phyloP scores from a whole-genome alignment of 2,888 invertebrate species.

The Coenonympha glycerion region DNA sequence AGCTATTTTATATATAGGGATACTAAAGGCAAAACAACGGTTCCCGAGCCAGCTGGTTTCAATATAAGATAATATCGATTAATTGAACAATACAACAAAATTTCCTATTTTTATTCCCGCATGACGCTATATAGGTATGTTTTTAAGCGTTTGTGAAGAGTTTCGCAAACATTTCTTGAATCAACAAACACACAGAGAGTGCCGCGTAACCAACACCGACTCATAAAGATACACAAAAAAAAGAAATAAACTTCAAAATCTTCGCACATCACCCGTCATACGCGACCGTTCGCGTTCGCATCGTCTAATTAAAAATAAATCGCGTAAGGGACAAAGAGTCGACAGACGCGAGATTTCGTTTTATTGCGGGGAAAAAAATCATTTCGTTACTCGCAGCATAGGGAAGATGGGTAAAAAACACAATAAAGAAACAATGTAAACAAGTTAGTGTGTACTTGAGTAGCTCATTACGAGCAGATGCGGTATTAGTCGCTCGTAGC shows the following conservation, averaged over 20 bases:
- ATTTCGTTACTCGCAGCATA: conserved; percentile 52
- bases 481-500: conserved; percentile 63
- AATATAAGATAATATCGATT: too few species aligned
- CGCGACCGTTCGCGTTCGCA: conserved; percentile 22
- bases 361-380: conserved; percentile 66
- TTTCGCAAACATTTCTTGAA: not conserved
- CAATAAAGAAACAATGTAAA: conserved; percentile 77
- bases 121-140: too few species aligned
- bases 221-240: conserved; percentile 6
- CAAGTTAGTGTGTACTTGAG: conserved; percentile 75
- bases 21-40: too few species aligned
- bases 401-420: conserved; percentile 70
- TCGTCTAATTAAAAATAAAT: conserved; percentile 58
- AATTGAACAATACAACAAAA: too few species aligned
- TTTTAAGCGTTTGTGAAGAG: too few species aligned
- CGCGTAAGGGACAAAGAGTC: conserved; percentile 46
- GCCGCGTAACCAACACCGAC: conserved; percentile 9
- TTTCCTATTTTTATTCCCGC: too few species aligned
- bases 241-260: conserved; percentile 25
- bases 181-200: not conserved
- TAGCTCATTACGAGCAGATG: conserved; percentile 73
- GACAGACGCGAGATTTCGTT: conserved; percentile 54
- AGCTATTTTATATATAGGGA: too few species aligned
- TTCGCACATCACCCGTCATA: conserved; percentile 30
- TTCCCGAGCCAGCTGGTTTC: too few species aligned